Conservation (phyloP, 2,888 invertebrate genomes). For the Enchytraeus crypticus region DNA sequence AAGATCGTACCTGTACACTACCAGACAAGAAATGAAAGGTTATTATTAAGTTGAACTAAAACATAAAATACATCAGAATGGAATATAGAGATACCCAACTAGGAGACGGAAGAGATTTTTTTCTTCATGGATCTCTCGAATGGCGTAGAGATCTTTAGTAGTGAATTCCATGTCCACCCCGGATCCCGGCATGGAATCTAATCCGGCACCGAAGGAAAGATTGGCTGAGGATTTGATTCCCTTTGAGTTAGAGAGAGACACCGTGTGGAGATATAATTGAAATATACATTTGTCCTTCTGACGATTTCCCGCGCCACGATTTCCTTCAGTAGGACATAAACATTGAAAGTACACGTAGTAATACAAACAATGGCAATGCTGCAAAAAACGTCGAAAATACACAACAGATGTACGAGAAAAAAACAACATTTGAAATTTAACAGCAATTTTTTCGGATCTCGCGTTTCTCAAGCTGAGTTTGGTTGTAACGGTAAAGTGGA, state of each 20-base stretch:
- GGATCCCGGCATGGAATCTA: conserved; percentile 16
- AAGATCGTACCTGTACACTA: too few species aligned
- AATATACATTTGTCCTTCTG: conserved; percentile 51
- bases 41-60: too few species aligned
- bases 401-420: too few species aligned
- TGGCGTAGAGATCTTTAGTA: conserved; percentile 63
- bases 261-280: conserved; percentile 67
- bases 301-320: conserved; percentile 12
- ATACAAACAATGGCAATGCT: too few species aligned
- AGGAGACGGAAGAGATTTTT: conserved; percentile 69
- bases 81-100: conserved; percentile 53
- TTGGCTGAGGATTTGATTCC: background rate
- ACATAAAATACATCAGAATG: background rate
- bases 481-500: too few species aligned
- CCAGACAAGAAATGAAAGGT: too few species aligned
- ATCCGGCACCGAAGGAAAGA: background rate
- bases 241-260: conserved; percentile 56
- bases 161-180: conserved; percentile 55
- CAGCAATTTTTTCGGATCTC: too few species aligned
- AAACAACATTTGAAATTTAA: too few species aligned
- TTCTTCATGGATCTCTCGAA: conserved; percentile 65
- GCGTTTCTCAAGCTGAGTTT: too few species aligned
- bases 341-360: background rate
- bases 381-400: too few species aligned
- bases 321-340: background rate